Base-by-base conservation (phyloP, 1,140 invertebrate genomes). In the Augochlora pura region DNA sequence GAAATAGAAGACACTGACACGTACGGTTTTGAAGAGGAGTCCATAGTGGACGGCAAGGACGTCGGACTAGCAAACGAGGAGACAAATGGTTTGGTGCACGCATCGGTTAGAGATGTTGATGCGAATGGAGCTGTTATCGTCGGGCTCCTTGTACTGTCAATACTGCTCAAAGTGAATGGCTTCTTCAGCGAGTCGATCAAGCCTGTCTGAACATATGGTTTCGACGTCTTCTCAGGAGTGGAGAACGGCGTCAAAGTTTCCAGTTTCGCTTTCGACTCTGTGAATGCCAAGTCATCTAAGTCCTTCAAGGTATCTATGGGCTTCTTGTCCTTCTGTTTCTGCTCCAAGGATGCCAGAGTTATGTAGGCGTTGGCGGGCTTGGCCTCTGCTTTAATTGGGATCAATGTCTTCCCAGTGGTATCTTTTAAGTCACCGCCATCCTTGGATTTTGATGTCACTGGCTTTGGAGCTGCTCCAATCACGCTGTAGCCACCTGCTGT, bases 201-300 rank as follows among this genome's bases (percentile, higher is more conserved):
- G 32, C 87, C 88, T 18, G 87, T 83, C 63, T 91, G 90, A 1
- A 92, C 90, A 18, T 91, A 92, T 3, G 90, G 87, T 52, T 89
- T 92, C 23, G 73, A 67, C 6, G 25, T 46, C 32, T 76, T 69
- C 7, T 85, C 65, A 7, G 54, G 8, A 42, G 25, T 65, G 18
- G 81, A 57, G 4, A 79, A 65, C 0, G 69, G 60, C n/a, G 73
- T 75, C 66, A 79, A 49, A 46, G 64, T 23, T 18, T 86, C 84
- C 3, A 77, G 23, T 54, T 68, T 84, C 10, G 32, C 66, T 38
- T 84, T 84, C 12, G 81, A 18, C 21, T 89, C 83, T 1, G 83
- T 79, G 25, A 89, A 84, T 0, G 75, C 65, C 14, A 86, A 72
- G 16, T 89, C 77, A 8, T 85, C 82, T 9, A 89, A 12, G 25